Conservation (phyloP, 2,888 invertebrate genomes). For the Apamea monoglypha region DNA sequence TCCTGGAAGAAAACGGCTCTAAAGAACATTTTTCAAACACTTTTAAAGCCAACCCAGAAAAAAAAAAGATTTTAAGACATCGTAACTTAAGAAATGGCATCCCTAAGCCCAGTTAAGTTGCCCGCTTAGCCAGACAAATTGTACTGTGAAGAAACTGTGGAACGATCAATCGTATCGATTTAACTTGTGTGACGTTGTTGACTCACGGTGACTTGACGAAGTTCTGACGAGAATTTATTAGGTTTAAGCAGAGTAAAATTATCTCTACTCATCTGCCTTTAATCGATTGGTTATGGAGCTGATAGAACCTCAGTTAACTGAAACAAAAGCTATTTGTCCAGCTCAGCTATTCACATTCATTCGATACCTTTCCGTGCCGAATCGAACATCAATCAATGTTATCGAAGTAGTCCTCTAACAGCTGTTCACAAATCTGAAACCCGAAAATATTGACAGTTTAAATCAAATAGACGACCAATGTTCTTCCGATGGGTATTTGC, state of each 20-base stretch:
- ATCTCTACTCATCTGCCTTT: background rate
- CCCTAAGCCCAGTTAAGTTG: conserved; percentile 25
- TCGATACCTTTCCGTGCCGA: background rate
- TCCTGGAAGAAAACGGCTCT: background rate
- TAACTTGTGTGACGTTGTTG: conserved; percentile 32
- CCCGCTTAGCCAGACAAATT: conserved; percentile 41
- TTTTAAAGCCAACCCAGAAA: background rate
- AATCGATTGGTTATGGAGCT: conserved; percentile 8
- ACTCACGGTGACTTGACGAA: conserved; percentile 43
- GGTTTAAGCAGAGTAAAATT: conserved; percentile 22
- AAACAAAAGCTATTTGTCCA: conserved; percentile 18
- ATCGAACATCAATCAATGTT: background rate
- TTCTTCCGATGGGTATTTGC: background rate
- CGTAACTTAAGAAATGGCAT: conserved; percentile 5
- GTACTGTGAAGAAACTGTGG: conserved; percentile 43
- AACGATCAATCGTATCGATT: conserved; percentile 56
- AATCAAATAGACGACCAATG: background rate
- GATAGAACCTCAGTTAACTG: background rate
- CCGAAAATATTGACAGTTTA: background rate
- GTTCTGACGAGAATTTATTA: conserved; percentile 37
- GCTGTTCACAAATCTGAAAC: background rate
- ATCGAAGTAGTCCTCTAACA: background rate
- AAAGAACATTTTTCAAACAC: background rate
- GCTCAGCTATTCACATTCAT: background rate
- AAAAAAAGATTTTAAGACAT: background rate